phyloP scores from a whole-genome alignment of 2,888 invertebrate species.

The Dolomedes plantarius region DNA sequence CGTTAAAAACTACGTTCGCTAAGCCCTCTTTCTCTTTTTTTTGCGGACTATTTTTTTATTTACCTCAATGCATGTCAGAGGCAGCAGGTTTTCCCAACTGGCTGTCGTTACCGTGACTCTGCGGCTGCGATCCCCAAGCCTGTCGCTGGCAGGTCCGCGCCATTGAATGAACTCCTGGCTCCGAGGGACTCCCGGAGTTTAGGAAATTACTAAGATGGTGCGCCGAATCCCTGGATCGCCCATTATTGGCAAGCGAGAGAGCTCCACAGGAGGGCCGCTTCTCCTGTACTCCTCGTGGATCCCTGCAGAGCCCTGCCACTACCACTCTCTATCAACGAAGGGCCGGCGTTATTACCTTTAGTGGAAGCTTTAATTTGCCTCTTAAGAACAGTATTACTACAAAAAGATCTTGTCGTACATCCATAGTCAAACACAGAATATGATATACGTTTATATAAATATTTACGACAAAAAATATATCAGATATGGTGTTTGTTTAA shows the following conservation, averaged over 20 bases:
- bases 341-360: slow-evolving; percentile 65
- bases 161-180: slow-evolving; percentile 60
- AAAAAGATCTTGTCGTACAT: not conserved
- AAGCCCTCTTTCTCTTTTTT: not conserved
- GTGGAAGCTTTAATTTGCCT: slow-evolving; percentile 70
- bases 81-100: slow-evolving; percentile 47
- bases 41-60: not conserved
- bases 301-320: slow-evolving; percentile 39
- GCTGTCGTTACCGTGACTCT: slow-evolving; percentile 49
- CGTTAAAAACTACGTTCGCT: not conserved
- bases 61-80: slow-evolving; percentile 61
- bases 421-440: no score
- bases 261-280: slow-evolving; percentile 41
- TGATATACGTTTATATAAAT: no score
- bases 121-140: slow-evolving; percentile 48
- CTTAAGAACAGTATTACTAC: slow-evolving; percentile 41
- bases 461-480: not conserved
- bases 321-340: slow-evolving; percentile 21
- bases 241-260: slow-evolving; percentile 68
- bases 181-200: slow-evolving; percentile 57
- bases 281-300: slow-evolving; percentile 32
- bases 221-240: slow-evolving; percentile 57
- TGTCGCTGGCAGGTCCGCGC: slow-evolving; percentile 46
- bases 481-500: not conserved
- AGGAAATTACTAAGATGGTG: slow-evolving; percentile 68